Evolutionary conservation across 2,888 invertebrate genomes (phyloP).

Genomic region (Shargacucullia verbasci): DNA sequence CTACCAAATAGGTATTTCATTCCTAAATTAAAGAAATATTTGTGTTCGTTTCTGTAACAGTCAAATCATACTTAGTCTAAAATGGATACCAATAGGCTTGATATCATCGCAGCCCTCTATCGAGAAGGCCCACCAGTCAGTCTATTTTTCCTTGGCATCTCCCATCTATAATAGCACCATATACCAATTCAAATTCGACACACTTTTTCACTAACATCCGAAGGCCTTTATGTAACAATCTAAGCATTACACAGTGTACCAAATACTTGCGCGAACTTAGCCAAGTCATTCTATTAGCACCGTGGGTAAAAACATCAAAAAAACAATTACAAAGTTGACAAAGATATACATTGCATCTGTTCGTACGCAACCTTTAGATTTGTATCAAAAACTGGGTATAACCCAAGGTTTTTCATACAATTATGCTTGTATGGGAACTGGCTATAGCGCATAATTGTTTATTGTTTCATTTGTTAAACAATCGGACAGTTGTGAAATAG

Average conservation of each 20-base stretch:
- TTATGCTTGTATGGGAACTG: constrained; percentile 77
- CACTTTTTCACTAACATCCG: constrained; percentile 19
- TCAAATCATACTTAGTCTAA: no score
- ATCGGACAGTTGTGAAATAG: constrained; percentile 70
- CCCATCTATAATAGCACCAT: background rate
- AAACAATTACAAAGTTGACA: constrained; percentile 55
- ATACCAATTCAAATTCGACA: constrained; percentile 17
- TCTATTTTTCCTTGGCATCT: no score
- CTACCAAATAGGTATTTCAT: no score
- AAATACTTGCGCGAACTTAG: constrained; percentile 43
- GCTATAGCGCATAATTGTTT: constrained; percentile 73
- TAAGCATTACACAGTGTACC: constrained; percentile 18
- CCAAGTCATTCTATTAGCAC: constrained; percentile 43
- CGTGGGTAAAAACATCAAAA: constrained; percentile 43
- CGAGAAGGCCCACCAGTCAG: no score
- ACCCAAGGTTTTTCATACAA: constrained; percentile 82
- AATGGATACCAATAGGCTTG: no score
- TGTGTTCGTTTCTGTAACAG: no score
- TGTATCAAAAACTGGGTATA: constrained; percentile 72
- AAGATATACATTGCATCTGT: constrained; percentile 55
- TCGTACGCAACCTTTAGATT: constrained; percentile 81
- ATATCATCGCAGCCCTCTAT: no score
- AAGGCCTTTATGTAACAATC: constrained; percentile 27
- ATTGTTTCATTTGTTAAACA: constrained; percentile 74
- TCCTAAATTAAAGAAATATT: no score